These are phyloP conservation scores for Eospalax fontanierii DNA, from an alignment of 2,797 vertebrate genomes.

Conservation along the genomic window DNA sequence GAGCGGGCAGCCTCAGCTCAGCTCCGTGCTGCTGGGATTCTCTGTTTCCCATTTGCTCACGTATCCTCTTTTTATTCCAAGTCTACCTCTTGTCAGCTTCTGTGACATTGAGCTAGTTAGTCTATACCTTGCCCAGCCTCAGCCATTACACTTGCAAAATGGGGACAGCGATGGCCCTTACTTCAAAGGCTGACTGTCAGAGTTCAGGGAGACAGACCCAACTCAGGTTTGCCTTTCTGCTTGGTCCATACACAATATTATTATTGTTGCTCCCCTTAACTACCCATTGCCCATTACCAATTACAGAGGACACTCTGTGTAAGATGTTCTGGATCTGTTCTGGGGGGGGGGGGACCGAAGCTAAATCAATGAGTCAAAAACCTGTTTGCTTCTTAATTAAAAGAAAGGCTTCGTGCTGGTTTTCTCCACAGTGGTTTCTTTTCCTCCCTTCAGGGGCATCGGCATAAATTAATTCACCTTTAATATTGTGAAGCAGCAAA, in stretches of 20 bases:
- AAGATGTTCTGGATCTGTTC: constrained; percentile 12
- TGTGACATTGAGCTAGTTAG: neutral
- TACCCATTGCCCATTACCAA: no score
- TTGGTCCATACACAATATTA: no score
- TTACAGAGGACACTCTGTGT: no score
- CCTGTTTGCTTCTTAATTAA: neutral
- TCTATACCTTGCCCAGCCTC: neutral
- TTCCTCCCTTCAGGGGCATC: neutral
- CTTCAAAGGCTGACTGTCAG: neutral
- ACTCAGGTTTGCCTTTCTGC: neutral
- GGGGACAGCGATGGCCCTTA: neutral
- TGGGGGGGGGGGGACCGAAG: neutral
- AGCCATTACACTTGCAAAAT: neutral
- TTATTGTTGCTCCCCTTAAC: neutral
- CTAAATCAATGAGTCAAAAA: neutral
- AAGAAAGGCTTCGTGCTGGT: neutral
- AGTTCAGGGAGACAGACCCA: neutral
- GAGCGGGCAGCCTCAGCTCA: neutral
- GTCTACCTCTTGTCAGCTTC: neutral
- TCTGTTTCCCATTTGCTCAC: neutral
- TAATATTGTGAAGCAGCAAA: neutral
- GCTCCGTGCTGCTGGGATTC: neutral
- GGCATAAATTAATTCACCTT: neutral
- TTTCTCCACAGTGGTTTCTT: neutral
- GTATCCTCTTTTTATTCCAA: neutral